Evolutionary conservation across 2,888 invertebrate species (phyloP).

Genomic region (Myopa tessellatipennis): DNA sequence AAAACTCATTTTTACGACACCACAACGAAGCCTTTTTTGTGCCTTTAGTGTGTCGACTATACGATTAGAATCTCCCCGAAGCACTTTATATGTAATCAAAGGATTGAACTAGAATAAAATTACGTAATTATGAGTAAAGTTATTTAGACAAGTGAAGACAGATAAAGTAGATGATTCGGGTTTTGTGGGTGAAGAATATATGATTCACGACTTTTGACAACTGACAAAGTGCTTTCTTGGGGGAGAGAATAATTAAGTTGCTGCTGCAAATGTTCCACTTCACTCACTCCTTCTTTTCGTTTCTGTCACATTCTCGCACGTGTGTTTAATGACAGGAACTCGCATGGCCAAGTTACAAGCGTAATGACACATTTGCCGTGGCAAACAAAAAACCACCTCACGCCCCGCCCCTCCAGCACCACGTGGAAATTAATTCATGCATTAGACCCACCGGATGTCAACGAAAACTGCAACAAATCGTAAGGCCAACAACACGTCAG

Average conservation of each 20-base stretch:
- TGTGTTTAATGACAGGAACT: conserved; percentile 7
- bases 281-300: background rate
- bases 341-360: conserved; percentile 1
- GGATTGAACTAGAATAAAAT: too few species aligned
- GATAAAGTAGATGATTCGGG: background rate
- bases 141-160: too few species aligned
- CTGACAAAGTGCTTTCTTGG: background rate
- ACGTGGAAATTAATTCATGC: background rate
- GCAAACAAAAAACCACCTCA: background rate
- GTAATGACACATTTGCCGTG: conserved; percentile 33
- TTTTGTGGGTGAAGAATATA: background rate
- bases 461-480: conserved; percentile 28
- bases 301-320: background rate
- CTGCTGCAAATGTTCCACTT: too few species aligned
- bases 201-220: background rate
- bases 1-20: too few species aligned
- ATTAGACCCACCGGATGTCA: conserved; percentile 12
- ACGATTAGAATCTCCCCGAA: too few species aligned
- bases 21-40: too few species aligned
- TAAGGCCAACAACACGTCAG: background rate
- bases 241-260: background rate
- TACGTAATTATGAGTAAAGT: too few species aligned
- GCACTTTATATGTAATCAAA: too few species aligned
- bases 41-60: too few species aligned
- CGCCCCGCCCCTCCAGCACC: background rate